Conservation (phyloP, 2,113 vertebrate genomes). For the Condylura cristata region DNA sequence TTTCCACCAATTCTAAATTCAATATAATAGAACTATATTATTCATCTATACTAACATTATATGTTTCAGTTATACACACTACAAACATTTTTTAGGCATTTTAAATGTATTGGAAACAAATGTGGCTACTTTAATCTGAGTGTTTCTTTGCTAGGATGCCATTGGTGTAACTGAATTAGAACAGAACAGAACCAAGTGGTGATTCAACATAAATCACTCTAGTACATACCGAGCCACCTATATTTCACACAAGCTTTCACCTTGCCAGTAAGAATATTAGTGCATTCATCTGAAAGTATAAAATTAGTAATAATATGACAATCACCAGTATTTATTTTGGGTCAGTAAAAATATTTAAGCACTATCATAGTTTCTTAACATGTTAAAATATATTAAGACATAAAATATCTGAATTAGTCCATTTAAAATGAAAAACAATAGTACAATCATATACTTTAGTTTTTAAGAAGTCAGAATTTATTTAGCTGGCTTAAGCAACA, state of each 20-base stretch:
- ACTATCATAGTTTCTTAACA: conserved; percentile 58
- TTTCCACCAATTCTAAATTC: conserved; percentile 18
- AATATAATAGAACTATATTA: conserved; percentile 11
- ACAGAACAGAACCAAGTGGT: conserved; percentile 60
- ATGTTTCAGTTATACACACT: conserved; percentile 5
- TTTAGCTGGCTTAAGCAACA: conserved; percentile 56
- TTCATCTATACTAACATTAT: conserved; percentile 10
- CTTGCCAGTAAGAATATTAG: conserved; percentile 70
- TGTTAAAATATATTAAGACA: conserved; percentile 49
- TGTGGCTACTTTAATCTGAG: conserved; percentile 8
- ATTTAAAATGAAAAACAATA: conserved; percentile 48
- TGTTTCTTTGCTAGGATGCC: not conserved
- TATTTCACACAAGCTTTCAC: conserved; percentile 69
- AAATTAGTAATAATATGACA: conserved; percentile 70
- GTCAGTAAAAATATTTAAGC: conserved; percentile 37
- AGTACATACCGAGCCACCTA: conserved; percentile 67
- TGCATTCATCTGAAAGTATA: conserved; percentile 76
- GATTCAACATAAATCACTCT: conserved; percentile 48
- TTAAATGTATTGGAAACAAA: conserved; percentile 35
- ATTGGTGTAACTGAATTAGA: not conserved
- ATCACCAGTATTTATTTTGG: conserved; percentile 56
- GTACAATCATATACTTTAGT: conserved; percentile 50
- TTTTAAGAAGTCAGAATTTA: conserved; percentile 58
- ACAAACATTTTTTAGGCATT: not conserved
- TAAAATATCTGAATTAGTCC: not conserved